These are phyloP conservation scores for Eupithecia centaureata DNA, from an alignment of 2,888 invertebrate species.

Conservation along the genomic window DNA sequence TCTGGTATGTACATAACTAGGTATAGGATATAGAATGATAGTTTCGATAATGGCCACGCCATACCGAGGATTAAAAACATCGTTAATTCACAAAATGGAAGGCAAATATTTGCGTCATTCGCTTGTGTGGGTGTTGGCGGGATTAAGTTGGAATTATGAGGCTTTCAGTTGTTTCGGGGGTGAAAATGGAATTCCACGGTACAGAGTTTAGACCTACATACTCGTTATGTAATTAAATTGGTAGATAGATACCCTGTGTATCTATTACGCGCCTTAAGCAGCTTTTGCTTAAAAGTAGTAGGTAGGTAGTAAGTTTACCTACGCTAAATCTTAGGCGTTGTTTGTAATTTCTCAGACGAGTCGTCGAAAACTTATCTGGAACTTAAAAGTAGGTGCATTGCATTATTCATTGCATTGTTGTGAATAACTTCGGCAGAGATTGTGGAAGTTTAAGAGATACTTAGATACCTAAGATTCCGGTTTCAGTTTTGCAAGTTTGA, in stretches of 20 bases:
- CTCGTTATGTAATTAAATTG: too few species aligned
- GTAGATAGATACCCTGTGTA: too few species aligned
- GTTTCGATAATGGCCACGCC: slow-evolving; percentile 56
- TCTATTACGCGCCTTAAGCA: too few species aligned
- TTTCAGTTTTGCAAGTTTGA: background rate
- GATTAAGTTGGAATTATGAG: slow-evolving; percentile 59
- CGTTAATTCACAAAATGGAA: slow-evolving; percentile 72
- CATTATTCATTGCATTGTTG: slow-evolving; percentile 27
- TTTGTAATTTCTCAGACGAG: slow-evolving; percentile 20
- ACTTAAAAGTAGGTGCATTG: slow-evolving; percentile 24
- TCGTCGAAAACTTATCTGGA: slow-evolving; percentile 24
- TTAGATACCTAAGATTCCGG: background rate
- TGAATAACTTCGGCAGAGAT: slow-evolving; percentile 27
- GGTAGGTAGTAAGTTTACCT: background rate
- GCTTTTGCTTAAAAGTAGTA: too few species aligned
- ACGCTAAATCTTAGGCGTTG: slow-evolving; percentile 4
- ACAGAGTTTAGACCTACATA: background rate
- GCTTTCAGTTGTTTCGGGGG: slow-evolving; percentile 49
- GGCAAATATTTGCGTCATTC: slow-evolving; percentile 68
- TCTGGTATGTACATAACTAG: too few species aligned
- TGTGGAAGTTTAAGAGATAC: slow-evolving; percentile 15
- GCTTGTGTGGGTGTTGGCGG: slow-evolving; percentile 47
- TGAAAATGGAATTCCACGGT: slow-evolving; percentile 19
- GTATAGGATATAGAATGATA: too few species aligned
- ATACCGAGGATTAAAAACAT: slow-evolving; percentile 70